Evolutionary conservation across 1,140 invertebrate genomes (phyloP).

Genomic region (Zeugodacus cucurbitae): DNA sequence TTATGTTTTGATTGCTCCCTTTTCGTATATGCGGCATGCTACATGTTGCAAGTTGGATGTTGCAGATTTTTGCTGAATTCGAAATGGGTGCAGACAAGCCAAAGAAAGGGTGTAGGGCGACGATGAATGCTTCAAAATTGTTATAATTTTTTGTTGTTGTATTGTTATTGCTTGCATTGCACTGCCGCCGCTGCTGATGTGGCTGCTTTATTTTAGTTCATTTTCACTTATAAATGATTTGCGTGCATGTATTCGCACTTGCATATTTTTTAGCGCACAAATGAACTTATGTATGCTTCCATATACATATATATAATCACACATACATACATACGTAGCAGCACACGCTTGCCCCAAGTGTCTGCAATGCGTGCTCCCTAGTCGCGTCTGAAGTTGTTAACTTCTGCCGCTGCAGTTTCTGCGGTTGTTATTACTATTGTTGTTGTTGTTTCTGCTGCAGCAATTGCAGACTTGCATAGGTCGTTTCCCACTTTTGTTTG

Average conservation of each 20-base stretch:
- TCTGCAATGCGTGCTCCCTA: background rate
- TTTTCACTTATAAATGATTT: background rate
- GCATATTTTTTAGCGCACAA: background rate
- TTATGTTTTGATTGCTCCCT: constrained; percentile 35
- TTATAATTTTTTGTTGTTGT: background rate
- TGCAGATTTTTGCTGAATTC: constrained; percentile 5
- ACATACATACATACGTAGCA: background rate
- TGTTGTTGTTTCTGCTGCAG: background rate
- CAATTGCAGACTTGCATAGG: background rate
- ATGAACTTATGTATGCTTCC: background rate
- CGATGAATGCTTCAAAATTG: background rate
- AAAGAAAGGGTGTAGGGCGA: background rate
- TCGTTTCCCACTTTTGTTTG: background rate
- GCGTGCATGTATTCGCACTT: background rate
- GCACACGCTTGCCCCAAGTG: background rate
- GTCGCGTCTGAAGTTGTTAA: background rate
- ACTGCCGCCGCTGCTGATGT: background rate
- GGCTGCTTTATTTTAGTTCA: background rate
- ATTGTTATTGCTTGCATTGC: background rate
- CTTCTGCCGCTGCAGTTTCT: background rate
- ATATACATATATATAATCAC: background rate
- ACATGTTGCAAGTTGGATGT: constrained; percentile 25
- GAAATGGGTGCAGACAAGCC: background rate
- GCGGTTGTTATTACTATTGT: background rate
- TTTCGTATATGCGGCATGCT: background rate